These are phyloP conservation scores for Mormyrus lacerda DNA, from an alignment of 2,113 vertebrate genomes.

Conservation along the genomic window DNA sequence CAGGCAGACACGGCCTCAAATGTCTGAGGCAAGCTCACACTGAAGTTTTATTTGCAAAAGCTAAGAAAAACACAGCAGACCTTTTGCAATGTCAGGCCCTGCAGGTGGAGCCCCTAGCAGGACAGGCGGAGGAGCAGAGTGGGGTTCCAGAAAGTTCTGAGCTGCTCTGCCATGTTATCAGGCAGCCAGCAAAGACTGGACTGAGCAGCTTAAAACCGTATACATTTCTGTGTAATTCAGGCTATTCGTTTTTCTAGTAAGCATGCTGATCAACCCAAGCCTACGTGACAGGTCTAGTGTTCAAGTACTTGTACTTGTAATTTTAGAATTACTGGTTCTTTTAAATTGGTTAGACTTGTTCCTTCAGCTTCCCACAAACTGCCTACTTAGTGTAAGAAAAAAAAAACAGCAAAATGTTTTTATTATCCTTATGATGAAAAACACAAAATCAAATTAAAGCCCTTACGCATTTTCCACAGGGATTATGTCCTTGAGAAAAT, in stretches of 20 bases:
- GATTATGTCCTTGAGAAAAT: background rate
- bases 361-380: background rate
- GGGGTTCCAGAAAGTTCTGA: background rate
- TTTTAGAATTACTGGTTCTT: background rate
- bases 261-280: background rate
- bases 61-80: background rate
- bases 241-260: background rate
- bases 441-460: background rate
- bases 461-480: background rate
- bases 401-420: background rate
- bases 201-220: background rate
- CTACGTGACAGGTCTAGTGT: background rate
- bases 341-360: background rate
- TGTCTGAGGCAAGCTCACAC: background rate
- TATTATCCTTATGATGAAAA: background rate
- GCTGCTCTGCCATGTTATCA: background rate
- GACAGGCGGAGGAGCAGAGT: no score
- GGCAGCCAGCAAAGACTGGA: background rate
- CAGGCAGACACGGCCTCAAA: background rate
- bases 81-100: background rate
- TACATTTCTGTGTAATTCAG: background rate
- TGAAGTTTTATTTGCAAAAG: constrained; percentile 19
- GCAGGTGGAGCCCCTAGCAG: no score
- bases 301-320: background rate
- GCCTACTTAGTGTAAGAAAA: background rate